Conservation (phyloP, 2,888 invertebrate genomes). For the Orthosia cruda region DNA sequence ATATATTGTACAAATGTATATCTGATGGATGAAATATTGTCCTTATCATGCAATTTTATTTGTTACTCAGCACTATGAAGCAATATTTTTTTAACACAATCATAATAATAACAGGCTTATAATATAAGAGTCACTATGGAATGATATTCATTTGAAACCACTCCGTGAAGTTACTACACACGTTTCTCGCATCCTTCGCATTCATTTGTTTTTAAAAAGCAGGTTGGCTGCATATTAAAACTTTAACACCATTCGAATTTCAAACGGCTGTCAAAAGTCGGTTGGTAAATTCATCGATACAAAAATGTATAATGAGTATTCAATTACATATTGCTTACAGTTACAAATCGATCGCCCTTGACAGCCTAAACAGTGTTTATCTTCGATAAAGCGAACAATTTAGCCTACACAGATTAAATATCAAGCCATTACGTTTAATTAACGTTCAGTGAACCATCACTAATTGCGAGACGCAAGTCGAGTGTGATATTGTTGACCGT, state of each 20-base stretch:
- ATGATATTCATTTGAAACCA: not conserved
- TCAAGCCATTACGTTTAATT: constrained; percentile 84
- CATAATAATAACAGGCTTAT: too few species aligned
- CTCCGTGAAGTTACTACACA: not conserved
- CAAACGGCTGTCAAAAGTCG: not conserved
- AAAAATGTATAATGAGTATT: constrained; percentile 18
- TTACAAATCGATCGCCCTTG: constrained; percentile 73
- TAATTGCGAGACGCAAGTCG: constrained; percentile 75
- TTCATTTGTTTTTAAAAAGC: not conserved
- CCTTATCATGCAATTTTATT: too few species aligned
- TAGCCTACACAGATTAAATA: constrained; percentile 82
- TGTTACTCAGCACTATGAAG: too few species aligned
- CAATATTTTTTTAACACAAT: too few species aligned
- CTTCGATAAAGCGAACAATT: constrained; percentile 83
- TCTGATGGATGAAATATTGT: too few species aligned
- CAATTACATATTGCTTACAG: constrained; percentile 21
- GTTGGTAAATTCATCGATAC: constrained; percentile 9
- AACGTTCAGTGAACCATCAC: constrained; percentile 79
- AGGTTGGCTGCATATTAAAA: not conserved
- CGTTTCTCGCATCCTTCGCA: not conserved
- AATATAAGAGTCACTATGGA: too few species aligned
- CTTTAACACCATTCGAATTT: constrained; percentile 9
- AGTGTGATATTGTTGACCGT: constrained; percentile 57
- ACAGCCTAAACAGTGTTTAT: constrained; percentile 78
- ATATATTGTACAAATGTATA: too few species aligned